These are phyloP conservation scores for Pterostichus madidus DNA, from an alignment of 2,888 invertebrate species.

Conservation along the genomic window DNA sequence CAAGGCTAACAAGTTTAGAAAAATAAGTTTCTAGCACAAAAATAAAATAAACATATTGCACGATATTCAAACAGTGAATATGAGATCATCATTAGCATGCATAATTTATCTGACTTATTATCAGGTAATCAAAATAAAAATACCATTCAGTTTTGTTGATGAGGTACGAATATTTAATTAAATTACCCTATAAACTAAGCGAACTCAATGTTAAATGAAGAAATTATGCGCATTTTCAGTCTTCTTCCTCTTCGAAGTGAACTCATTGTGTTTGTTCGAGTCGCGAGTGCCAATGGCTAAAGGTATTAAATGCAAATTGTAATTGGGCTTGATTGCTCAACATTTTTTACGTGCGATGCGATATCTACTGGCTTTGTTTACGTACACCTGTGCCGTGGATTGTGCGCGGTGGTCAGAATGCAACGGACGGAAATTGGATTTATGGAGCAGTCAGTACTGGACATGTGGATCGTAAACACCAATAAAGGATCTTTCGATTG, in stretches of 20 bases:
- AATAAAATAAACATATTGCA: too few species aligned
- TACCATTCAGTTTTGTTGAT: conserved; percentile 36
- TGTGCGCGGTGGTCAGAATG: neutral
- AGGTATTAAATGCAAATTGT: conserved; percentile 58
- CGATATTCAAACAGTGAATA: too few species aligned
- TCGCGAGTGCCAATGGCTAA: conserved; percentile 6
- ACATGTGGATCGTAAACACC: conserved; percentile 28
- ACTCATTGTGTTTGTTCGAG: conserved; percentile 2
- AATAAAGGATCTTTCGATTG: neutral
- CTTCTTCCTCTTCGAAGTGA: neutral
- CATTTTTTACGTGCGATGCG: conserved; percentile 38
- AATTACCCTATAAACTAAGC: conserved; percentile 42
- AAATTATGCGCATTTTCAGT: conserved; percentile 38
- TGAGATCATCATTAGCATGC: too few species aligned
- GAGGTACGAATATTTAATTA: conserved; percentile 59
- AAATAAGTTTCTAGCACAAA: too few species aligned
- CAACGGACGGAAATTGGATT: neutral
- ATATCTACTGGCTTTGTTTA: conserved; percentile 39
- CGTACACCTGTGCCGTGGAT: conserved; percentile 27
- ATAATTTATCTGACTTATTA: conserved; percentile 6
- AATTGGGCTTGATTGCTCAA: conserved; percentile 55
- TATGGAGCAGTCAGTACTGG: conserved; percentile 21
- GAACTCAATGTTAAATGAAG: conserved; percentile 40
- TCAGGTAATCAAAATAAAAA: neutral
- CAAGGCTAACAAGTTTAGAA: too few species aligned